Percentiles rank a stretch among this genome's conserved stretches.
Conservation (phyloP, 2,797 vertebrate genomes). For the Trichosurus vulpecula region DNA sequence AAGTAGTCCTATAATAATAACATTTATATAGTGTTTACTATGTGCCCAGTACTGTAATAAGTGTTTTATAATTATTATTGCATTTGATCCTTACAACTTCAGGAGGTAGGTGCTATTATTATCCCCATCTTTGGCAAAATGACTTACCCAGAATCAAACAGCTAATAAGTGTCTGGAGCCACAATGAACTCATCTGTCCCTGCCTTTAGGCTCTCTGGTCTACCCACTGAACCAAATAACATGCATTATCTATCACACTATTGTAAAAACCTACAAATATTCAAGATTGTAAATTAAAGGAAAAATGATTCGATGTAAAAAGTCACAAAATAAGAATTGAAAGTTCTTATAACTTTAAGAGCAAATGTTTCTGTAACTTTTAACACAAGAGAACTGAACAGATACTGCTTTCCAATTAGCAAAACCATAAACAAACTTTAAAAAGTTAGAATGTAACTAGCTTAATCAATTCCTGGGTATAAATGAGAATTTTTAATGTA, state of each 20-base stretch:
- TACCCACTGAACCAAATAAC: neutral
- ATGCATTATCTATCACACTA: neutral
- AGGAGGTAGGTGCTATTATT: neutral
- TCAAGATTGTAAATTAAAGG: neutral
- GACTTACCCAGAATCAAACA: neutral
- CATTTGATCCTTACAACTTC: too few relatives aligned
- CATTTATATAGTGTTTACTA: too few relatives aligned
- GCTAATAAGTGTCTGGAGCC: too few relatives aligned
- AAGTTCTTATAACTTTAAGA: too few relatives aligned
- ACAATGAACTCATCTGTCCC: neutral
- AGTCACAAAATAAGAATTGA: neutral
- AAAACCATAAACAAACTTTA: neutral
- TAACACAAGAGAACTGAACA: neutral
- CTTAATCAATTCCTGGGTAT: neutral
- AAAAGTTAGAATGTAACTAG: neutral
- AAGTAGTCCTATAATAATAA: too few relatives aligned
- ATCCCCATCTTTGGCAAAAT: neutral
- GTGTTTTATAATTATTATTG: too few relatives aligned
- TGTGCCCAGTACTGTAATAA: too few relatives aligned
- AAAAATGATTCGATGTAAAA: neutral
- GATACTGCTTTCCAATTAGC: neutral
- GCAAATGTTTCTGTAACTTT: neutral
- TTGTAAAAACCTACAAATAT: neutral
- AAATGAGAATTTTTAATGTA: neutral
- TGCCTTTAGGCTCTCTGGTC: neutral